phyloP scores from a whole-genome alignment of 2,888 invertebrate species.

The Ischnura elegans region DNA sequence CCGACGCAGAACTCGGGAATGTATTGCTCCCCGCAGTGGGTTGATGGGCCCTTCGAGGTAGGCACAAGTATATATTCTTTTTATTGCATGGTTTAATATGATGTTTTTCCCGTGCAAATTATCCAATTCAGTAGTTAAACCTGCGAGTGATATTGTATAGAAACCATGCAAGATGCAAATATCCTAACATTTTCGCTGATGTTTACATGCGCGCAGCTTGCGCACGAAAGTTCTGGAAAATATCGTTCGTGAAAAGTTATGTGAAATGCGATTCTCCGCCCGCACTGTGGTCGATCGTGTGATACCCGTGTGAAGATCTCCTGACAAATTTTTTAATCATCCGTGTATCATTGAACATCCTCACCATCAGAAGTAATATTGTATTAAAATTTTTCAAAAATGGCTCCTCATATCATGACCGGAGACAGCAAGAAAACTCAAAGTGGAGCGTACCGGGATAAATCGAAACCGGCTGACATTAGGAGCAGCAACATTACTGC shows the following conservation, averaged over 20 bases:
- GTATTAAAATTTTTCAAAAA: not conserved
- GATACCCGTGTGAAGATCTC: not conserved
- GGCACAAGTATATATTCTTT: no score
- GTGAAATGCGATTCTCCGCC: not conserved
- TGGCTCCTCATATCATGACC: conserved; percentile 35
- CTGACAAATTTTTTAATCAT: not conserved
- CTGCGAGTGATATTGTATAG: no score
- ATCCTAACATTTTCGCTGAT: no score
- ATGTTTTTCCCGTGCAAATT: no score
- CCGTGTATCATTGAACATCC: not conserved
- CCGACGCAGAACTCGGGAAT: no score
- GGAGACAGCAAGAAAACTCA: conserved; percentile 77
- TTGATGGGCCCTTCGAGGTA: no score
- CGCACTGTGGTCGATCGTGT: not conserved
- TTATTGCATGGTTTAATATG: no score
- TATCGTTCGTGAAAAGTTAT: conserved; percentile 18
- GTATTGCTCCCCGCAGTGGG: no score
- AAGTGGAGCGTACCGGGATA: conserved; percentile 88
- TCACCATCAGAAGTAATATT: not conserved
- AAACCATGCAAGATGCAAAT: no score
- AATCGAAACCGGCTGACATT: conserved; percentile 96
- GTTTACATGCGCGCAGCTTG: no score
- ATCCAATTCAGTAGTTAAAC: no score
- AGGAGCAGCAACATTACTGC: conserved; percentile 97
- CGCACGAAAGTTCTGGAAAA: not conserved